These are phyloP conservation scores for Phainopepla nitens DNA, from an alignment of 2,113 vertebrate species.

Conservation along the genomic window DNA sequence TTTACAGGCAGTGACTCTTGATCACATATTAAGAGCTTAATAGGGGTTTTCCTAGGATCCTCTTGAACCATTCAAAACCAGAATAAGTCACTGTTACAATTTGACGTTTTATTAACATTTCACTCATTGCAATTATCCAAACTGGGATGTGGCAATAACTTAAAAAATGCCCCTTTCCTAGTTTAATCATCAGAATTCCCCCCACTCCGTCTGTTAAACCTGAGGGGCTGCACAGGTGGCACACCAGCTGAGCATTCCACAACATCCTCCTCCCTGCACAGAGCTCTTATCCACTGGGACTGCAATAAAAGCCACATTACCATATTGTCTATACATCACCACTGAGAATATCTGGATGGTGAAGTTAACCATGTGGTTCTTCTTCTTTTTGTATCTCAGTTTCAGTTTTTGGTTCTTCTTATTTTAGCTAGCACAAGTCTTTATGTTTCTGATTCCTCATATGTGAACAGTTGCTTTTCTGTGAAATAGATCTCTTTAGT, in stretches of 20 bases:
- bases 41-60: neutral
- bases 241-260: neutral
- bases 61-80: neutral
- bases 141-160: neutral
- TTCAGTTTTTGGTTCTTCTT: neutral
- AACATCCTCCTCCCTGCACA: neutral
- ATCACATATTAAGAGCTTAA: neutral
- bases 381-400: neutral
- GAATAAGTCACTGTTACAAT: neutral
- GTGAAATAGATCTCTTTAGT: neutral
- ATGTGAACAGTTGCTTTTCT: neutral
- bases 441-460: neutral
- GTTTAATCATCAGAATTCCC: neutral
- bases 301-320: neutral
- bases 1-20: neutral
- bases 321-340: neutral
- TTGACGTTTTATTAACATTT: neutral
- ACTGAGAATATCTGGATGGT: neutral
- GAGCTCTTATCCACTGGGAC: neutral
- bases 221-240: neutral
- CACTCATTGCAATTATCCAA: neutral
- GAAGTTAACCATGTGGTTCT: neutral
- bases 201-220: neutral
- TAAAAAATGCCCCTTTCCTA: neutral
- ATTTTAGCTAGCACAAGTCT: neutral